Evolutionary conservation across 1,140 invertebrate species (phyloP).

Genomic region (Bicyclus anynana): DNA sequence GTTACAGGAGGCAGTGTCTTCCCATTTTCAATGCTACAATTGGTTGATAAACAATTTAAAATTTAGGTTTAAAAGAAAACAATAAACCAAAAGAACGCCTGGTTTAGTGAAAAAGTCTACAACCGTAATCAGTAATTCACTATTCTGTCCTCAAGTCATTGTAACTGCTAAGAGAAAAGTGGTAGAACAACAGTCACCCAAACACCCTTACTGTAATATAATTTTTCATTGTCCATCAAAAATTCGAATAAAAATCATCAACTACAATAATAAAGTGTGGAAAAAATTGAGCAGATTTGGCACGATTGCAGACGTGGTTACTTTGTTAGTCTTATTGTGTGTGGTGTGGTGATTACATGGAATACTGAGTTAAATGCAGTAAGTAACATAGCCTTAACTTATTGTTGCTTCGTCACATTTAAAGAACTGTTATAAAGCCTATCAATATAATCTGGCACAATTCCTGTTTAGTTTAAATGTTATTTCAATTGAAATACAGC

Average conservation of each 20-base stretch:
- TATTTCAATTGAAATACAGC: no score
- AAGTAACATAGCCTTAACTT: background rate
- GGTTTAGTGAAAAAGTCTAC: no score
- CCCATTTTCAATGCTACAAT: no score
- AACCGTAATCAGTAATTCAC: no score
- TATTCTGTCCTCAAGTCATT: no score
- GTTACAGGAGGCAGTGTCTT: no score
- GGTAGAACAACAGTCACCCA: background rate
- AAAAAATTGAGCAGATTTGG: constrained; percentile 61
- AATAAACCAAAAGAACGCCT: no score
- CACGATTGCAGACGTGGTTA: constrained; percentile 21
- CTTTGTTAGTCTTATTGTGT: constrained; percentile 23
- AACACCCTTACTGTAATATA: background rate
- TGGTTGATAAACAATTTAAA: no score
- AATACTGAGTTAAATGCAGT: background rate
- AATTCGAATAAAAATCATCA: constrained; percentile 25
- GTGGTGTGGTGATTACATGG: constrained; percentile 6
- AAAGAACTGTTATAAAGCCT: background rate
- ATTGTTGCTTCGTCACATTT: background rate
- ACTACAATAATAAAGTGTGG: constrained; percentile 24
- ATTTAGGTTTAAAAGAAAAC: no score
- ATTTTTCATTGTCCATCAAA: constrained; percentile 18
- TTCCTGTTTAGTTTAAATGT: no score
- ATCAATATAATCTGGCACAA: background rate
- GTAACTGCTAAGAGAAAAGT: no score